A percentile compares a stretch with the other conserved stretches of the same genome.
phyloP scores from a whole-genome alignment of 2,797 vertebrate genomes.

The Furcifer pardalis region DNA sequence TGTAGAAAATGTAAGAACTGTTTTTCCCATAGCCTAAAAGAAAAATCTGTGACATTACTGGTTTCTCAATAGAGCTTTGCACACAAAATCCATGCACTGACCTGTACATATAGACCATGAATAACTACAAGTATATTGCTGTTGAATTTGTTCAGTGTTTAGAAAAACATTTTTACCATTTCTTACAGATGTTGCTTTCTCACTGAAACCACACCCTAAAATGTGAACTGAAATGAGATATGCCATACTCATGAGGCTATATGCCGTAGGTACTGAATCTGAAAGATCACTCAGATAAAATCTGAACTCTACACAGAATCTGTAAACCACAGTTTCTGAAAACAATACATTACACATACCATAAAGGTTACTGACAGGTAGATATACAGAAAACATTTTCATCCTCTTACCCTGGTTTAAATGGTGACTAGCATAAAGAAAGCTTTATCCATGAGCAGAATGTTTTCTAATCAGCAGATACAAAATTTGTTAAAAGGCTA shows the following conservation, averaged over 20 bases:
- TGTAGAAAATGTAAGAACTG: background rate
- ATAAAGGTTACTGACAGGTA: background rate
- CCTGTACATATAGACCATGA: too few species aligned
- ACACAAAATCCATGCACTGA: background rate
- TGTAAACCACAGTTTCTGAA: constrained; percentile 15
- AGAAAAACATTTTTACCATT: background rate
- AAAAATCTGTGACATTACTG: background rate
- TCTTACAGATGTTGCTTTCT: background rate
- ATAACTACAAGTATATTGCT: background rate
- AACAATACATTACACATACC: background rate
- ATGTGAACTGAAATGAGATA: constrained; percentile 27
- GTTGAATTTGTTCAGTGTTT: background rate
- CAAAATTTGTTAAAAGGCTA: background rate
- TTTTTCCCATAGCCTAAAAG: background rate
- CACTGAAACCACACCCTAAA: background rate
- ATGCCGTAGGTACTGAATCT: background rate
- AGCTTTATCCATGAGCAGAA: background rate
- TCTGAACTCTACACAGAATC: constrained; percentile 18
- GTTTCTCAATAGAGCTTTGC: background rate
- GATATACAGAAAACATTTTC: background rate
- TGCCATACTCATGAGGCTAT: constrained; percentile 11
- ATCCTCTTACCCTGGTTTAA: background rate
- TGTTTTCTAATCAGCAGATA: background rate
- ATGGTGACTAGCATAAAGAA: background rate
- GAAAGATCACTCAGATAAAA: constrained; percentile 30